Evolutionary conservation across 2,113 vertebrate genomes (phyloP).

Genomic region (Callocephalon fimbriatum): DNA sequence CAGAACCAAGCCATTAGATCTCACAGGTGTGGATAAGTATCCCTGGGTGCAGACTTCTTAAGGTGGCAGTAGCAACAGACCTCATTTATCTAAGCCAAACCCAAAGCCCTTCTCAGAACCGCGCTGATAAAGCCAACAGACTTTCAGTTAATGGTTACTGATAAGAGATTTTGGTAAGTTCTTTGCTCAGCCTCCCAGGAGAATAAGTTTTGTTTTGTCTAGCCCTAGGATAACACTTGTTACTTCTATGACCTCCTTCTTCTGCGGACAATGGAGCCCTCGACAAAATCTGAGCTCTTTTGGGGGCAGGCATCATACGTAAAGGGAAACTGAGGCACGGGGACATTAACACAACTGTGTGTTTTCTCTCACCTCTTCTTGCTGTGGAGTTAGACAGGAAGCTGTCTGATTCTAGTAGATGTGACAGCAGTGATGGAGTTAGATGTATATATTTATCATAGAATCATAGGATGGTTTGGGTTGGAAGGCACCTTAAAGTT

Average conservation of each 20-base stretch:
- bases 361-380: background rate
- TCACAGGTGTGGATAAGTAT: background rate
- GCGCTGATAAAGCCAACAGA: background rate
- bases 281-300: background rate
- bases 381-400: background rate
- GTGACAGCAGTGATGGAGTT: background rate
- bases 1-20: background rate
- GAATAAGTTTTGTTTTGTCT: background rate
- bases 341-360: background rate
- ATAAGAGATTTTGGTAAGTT: background rate
- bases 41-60: background rate
- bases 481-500: background rate
- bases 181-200: background rate
- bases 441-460: background rate
- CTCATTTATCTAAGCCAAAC: background rate
- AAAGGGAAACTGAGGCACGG: background rate
- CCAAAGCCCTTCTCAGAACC: background rate
- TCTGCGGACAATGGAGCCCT: background rate
- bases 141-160: background rate
- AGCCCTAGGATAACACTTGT: background rate
- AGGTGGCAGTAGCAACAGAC: background rate
- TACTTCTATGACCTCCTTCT: background rate
- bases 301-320: rapidly evolving
- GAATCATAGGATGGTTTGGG: background rate
- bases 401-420: background rate